Evolutionary conservation across 2,888 invertebrate genomes (phyloP), one percentile per base, ranked within the genome.

Genomic region (Macrophya alboannulata): DNA sequence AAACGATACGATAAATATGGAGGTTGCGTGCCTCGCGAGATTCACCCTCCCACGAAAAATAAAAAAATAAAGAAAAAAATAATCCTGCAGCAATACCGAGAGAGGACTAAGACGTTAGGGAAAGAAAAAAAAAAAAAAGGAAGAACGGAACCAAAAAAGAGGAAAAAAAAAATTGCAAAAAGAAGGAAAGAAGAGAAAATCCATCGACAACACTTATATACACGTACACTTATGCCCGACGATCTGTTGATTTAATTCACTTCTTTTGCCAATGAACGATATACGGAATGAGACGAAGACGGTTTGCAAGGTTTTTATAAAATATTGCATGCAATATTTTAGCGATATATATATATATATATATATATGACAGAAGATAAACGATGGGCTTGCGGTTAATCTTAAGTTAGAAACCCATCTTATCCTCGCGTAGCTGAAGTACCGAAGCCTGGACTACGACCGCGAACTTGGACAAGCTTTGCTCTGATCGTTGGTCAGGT

Each of bases 181-280:
- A 51, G 1, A n/a, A 79, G 74, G 40, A 74, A n/a, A 43, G 43
- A n/a, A n/a, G 43, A 59, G 31, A 21, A 5, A 79, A 79, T 59
- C 37, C 6, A 55, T 79, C 79, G 79, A 79, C 77, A n/a, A 21
- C 48, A 17, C 48, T 48, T 31, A 31, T 3, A 31, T 3, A 31
- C 31, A 2, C 10, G 15, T 51, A 51, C 45, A 40, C 15, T 21
- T 12, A 25, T 25, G 62, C 31, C 9, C 21, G 45, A 37, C 59
- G 79, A 79, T 79, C 37, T 59, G 59, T 40, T 79, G 79, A 79
- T 79, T 79, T 79, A 79, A 59, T 79, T 59, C 2, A 62, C 21
- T 21, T 62, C 25, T 62, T 1, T 8, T 21, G 25, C 25, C 31
- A 31, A 31, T 31, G 62, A 62, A 25, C 4, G 25, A 62, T 62